Evolutionary conservation across 1,140 invertebrate species (phyloP).

Genomic region (Macrocentrus cingulum): DNA sequence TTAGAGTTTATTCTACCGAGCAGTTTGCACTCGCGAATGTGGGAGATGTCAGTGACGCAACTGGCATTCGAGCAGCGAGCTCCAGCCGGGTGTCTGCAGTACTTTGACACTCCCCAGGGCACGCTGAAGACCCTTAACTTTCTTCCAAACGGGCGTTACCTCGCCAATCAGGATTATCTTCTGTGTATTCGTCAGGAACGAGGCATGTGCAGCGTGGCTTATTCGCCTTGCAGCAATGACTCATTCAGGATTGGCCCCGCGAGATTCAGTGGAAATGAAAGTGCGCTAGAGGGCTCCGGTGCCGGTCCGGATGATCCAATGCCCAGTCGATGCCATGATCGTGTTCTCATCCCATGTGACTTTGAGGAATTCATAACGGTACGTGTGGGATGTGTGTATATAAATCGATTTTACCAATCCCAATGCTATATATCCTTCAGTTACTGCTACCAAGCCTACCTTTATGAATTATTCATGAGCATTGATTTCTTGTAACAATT

Average conservation of each 20-base stretch:
- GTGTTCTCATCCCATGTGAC: slow-evolving; percentile 78
- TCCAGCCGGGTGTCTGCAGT: slow-evolving; percentile 74
- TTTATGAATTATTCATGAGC: slow-evolving; percentile 17
- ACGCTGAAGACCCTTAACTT: slow-evolving; percentile 76
- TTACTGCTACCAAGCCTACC: slow-evolving; percentile 10
- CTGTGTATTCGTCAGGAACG: slow-evolving; percentile 74
- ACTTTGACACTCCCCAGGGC: slow-evolving; percentile 64
- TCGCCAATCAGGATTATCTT: slow-evolving; percentile 76
- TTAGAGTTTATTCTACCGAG: slow-evolving; percentile 63
- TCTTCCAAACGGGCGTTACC: slow-evolving; percentile 74
- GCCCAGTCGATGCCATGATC: slow-evolving; percentile 65
- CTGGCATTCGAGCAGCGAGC: slow-evolving; percentile 73
- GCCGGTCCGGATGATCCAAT: slow-evolving; percentile 33
- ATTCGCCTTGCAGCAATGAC: slow-evolving; percentile 72
- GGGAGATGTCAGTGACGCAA: slow-evolving; percentile 74
- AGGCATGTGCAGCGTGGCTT: slow-evolving; percentile 74
- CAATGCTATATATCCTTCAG: slow-evolving; percentile 28
- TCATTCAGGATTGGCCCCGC: slow-evolving; percentile 74
- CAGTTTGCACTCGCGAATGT: slow-evolving; percentile 66
- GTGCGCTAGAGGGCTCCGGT: slow-evolving; percentile 46
- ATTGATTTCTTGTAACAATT: slow-evolving; percentile 18
- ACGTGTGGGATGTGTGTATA: not conserved
- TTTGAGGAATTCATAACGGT: slow-evolving; percentile 78
- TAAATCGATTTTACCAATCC: slow-evolving; percentile 6
- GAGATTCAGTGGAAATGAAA: slow-evolving; percentile 30